Evolutionary conservation across 1,140 invertebrate species (phyloP).

Genomic region (Liolophura sinensis): DNA sequence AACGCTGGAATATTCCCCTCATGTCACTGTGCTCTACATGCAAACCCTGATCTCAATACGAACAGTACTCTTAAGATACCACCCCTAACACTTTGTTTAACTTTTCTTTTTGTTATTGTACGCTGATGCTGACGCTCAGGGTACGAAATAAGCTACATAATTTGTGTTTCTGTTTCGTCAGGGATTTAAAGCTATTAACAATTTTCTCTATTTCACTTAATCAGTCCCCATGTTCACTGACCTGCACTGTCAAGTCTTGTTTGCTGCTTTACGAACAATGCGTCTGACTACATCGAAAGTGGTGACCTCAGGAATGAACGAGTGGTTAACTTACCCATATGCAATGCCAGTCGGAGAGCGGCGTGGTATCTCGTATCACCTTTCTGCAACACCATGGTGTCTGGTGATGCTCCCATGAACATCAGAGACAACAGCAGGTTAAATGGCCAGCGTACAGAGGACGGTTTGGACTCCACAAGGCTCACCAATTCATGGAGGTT

Average conservation of each 20-base stretch:
- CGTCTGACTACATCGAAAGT: background rate
- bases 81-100: too few relatives aligned
- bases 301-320: background rate
- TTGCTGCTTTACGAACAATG: background rate
- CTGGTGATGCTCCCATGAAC: background rate
- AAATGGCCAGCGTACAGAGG: conserved; percentile 1
- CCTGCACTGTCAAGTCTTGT: conserved; percentile 10
- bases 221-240: conserved; percentile 8
- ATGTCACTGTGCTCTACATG: too few relatives aligned
- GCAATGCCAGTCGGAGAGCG: conserved; percentile 10
- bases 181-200: conserved; percentile 5
- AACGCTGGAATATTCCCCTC: too few relatives aligned
- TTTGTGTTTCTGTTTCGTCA: conserved; percentile 10
- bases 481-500: conserved; percentile 6
- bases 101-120: too few relatives aligned
- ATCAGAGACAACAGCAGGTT: conserved; percentile 1
- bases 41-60: too few relatives aligned
- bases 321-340: conserved; percentile 8
- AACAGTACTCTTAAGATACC: too few relatives aligned
- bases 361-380: conserved; percentile 9
- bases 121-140: too few relatives aligned
- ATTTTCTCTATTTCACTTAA: conserved; percentile 6
- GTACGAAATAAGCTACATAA: background rate
- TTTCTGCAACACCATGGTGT: conserved; percentile 4
- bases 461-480: conserved; percentile 1